Percentiles rank a stretch among this genome's conserved stretches.
phyloP scores from a whole-genome alignment of 2,113 vertebrate species.

The Tragelaphus buxtoni region DNA sequence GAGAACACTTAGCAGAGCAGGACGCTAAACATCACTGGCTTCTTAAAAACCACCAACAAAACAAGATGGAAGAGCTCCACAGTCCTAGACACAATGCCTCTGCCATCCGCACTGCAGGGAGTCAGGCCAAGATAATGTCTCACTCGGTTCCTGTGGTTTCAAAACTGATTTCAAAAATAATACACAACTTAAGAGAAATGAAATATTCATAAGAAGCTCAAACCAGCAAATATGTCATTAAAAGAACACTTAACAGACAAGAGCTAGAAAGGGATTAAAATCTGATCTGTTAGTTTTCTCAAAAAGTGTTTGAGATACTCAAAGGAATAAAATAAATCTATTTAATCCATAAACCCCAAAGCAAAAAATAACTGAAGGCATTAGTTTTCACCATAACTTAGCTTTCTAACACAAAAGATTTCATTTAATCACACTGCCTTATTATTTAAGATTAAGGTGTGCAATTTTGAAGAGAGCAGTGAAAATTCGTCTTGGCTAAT shows the following conservation, averaged over 20 bases:
- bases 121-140: background rate
- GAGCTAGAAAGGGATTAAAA: background rate
- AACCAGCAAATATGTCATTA: background rate
- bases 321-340: background rate
- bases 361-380: background rate
- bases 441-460: background rate
- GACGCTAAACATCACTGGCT: background rate
- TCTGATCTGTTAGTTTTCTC: background rate
- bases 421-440: background rate
- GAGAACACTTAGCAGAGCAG: background rate
- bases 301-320: background rate
- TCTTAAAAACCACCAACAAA: background rate
- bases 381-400: background rate
- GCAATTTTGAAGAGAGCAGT: background rate
- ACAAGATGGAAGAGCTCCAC: background rate
- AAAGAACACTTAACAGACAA: background rate
- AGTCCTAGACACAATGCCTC: background rate
- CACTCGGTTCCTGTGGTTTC: background rate
- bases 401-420: background rate
- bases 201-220: background rate
- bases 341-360: background rate
- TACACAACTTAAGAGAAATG: background rate
- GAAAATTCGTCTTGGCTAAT: background rate
- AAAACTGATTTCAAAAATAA: background rate
- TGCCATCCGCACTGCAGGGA: background rate